Evolutionary conservation across 92 coral and sea anemone species (phyloP), one percentile per base, ranked within the genome.

Genomic region (Metridium senile): DNA sequence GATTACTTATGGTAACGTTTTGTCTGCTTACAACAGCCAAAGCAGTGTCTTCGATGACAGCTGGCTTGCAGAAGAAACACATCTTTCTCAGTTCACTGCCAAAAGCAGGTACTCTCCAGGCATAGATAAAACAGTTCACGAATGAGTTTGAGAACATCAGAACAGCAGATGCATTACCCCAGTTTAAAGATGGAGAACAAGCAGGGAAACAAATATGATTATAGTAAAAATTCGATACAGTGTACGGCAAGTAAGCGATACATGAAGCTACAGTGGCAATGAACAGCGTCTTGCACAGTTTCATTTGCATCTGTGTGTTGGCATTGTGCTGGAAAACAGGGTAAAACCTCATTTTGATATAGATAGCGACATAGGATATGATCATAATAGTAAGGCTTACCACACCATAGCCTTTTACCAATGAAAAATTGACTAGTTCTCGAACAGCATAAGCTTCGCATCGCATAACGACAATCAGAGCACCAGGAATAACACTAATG

Each of bases 241-340:
- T 13, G 23, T 54, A 54, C 33, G 76, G 76, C 52, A 71, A 13
- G 20, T 26, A 21, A 19, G 63, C 27, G 0, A 51, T 7, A 21
- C 49, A 25, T 13, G 39, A 71, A 13, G 63, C 35, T 49, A 53
- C 47, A n/a, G 76, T 71, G 20, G 76, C 62, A 49, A 71, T 52
- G 31, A 56, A 71, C 64, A 71, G 49, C 29, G 76, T 71, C 76
- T 58, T 71, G 43, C 62, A 71, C 22, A 71, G 76, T 33, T 71
- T 71, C 22, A 71, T 51, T 19, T 71, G 76, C 63, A 51, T 28
- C 46, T 71, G 76, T 11, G 47, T 30, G 76, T 32, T 49, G 34
- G 18, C 34, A 35, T 71, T 49, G 43, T 28, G 76, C 47, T 71
- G 76, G 27, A 71, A 71, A 29, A 53, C 76, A 11, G 76, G 63